Evolutionary conservation across 2,797 vertebrate genomes (phyloP), one percentile per base, ranked within the genome.

Genomic region (Geotria australis): DNA sequence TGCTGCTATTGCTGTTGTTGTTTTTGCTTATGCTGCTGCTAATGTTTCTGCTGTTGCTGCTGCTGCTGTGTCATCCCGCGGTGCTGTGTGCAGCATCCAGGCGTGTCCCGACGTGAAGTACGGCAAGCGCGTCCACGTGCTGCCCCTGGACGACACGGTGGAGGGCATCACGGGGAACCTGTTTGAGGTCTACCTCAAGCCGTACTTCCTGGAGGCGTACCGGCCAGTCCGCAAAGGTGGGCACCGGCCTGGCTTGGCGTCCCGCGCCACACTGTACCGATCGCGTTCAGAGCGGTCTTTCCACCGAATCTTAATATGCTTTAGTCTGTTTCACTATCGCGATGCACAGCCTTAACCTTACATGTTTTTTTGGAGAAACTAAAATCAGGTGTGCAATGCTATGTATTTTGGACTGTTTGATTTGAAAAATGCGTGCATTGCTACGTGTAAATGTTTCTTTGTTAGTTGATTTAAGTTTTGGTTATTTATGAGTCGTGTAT

Each of bases 91-190:
- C 70, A 98, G 91, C 73, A 98, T 98, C 73, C 91, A 98, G 63
- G 84, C 91, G 10, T 98, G 86, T 65, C 91, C 91, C 61, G 89
- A 98, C 75, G 89, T 96, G 65, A 98, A 98, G 63, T 95, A 96
- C 0, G 91, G 91, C 62, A 96, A 96, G 70, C 81, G 89, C 60
- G 94, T 98, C 66, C 91, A 98, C 0, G 89, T 98, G 56, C 70
- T 98, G 15, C 91, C 91, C 6, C 84, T 98, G 48, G 89, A 98
- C 72, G 91, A 98, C 71, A 98, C 91, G 0, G 91, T 98, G 63
- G 91, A 96, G 66, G 89, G 89, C 62, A 98, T 96, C 67, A 96
- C 91, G 1, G 89, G 91, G 57, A 98, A 98, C 66, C 70, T 98
- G 60, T 98, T 98, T 69, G 89, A 98, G 71, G 91, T 98, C 55